Percentiles rank a stretch among this genome's conserved stretches.
These are phyloP conservation scores for Oikopleura dioica DNA, from an alignment of 23 tunicate species.

Conservation along the genomic window DNA sequence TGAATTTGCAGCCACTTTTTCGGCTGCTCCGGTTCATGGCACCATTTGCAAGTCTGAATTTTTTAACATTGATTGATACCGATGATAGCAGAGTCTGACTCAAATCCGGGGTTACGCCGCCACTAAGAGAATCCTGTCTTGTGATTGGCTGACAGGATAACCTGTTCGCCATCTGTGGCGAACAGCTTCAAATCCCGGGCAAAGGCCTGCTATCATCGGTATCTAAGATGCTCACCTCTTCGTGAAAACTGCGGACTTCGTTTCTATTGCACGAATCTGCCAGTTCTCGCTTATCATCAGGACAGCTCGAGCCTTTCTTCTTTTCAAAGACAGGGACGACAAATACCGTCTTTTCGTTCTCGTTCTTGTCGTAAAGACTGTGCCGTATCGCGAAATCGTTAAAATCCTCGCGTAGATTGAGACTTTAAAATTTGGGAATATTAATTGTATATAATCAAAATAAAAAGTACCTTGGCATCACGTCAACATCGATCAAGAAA, in stretches of 20 bases:
- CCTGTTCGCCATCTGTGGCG: too few species aligned
- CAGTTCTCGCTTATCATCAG: constrained; percentile 45
- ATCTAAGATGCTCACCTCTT: constrained; percentile 5
- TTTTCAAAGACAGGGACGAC: constrained; percentile 85
- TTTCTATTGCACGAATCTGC: constrained; percentile 5
- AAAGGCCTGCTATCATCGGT: too few species aligned
- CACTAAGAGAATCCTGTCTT: too few species aligned
- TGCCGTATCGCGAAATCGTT: constrained; percentile 30
- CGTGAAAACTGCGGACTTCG: constrained; percentile 3
- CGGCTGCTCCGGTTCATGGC: constrained; percentile 63
- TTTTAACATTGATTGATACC: too few species aligned
- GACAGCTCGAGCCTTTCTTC: constrained; percentile 22
- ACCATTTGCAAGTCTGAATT: constrained; percentile 92
- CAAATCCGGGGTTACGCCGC: too few species aligned
- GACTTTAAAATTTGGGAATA: too few species aligned
- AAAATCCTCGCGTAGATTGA: constrained; percentile 41
- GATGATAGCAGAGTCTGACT: too few species aligned
- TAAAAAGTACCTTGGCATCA: constrained; percentile 71
- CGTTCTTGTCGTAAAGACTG: constrained; percentile 18
- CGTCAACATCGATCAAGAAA: constrained; percentile 38
- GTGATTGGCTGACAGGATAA: too few species aligned
- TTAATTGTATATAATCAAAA: too few species aligned
- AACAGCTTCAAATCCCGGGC: too few species aligned
- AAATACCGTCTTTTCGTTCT: constrained; percentile 28
- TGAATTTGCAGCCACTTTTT: constrained; percentile 40